Evolutionary conservation across 2,113 vertebrate genomes (phyloP), one percentile per base, ranked within the genome.

Genomic region (Butorides virescens): DNA sequence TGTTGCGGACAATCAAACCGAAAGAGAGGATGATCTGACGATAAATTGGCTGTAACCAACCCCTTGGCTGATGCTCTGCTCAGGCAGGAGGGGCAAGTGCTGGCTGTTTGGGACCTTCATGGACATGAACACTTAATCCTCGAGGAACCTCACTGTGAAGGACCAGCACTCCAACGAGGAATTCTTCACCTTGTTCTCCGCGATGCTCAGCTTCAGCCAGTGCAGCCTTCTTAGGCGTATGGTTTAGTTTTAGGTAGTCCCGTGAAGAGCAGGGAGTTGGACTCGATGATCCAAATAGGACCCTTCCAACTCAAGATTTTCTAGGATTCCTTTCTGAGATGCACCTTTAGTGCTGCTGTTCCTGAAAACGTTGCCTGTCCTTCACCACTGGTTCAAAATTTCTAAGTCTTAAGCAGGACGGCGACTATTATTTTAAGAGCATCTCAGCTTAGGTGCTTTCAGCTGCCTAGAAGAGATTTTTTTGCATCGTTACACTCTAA

Each of bases 171-270:
- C 18, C 46, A 36, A 7, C 1, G 58, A 72, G 10, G 29, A 77
- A 10, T 4, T 72, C 63, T 66, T 66, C 22, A 20, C 27, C 26
- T 52, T 19, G 14, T 5, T 55, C 37, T 55, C 0, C 2, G 3
- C 47, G 20, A 55, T 3, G 29, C 14, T 62, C 34, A 55, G 55
- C 39, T 67, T 55, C 36, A 65, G 53, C 14, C 7, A 3, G 65
- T 0, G 0, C 21, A 34, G 30, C 11, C 66, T 74, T n/a, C 55
- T 59, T n/a, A 59, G 37, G 13, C 9, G 7, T 7, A 29, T 1
- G 5, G 20, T 46, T 88, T n/a, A 70, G 50, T 44, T 82, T 66
- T 9, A 74, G 36, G 17, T 3, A 37, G 52, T 3, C 16, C 26
- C 5, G 19, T 2, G 3, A 81, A 21, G 53, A 73, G 32, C 22